Evolutionary conservation across 1,140 invertebrate genomes (phyloP).

Genomic region (Drosophila yakuba): DNA sequence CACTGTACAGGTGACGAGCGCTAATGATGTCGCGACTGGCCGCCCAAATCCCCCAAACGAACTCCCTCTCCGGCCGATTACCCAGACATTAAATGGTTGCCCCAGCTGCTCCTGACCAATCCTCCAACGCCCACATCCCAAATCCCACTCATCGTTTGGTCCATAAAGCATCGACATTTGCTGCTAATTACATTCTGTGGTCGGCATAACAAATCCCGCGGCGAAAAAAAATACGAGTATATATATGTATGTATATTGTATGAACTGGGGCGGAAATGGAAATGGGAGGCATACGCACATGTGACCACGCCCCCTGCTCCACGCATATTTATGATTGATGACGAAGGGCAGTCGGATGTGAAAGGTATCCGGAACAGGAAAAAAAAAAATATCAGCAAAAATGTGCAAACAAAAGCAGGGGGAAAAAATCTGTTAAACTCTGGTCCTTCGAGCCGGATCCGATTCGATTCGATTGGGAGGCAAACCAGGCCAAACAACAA

Average conservation of each 20-base stretch:
- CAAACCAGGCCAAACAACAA: conserved; percentile 29
- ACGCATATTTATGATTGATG: conserved; percentile 75
- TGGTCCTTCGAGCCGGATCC: conserved; percentile 6
- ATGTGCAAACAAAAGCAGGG: conserved; percentile 16
- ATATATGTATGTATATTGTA: neutral
- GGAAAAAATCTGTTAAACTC: conserved; percentile 40
- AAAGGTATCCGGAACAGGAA: conserved; percentile 5
- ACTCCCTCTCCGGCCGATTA: neutral
- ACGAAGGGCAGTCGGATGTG: conserved; percentile 19
- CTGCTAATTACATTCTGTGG: conserved; percentile 82
- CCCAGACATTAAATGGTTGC: conserved; percentile 4
- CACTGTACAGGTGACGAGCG: conserved; percentile 29
- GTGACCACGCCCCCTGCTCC: conserved; percentile 30
- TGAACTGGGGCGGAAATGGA: conserved; percentile 18
- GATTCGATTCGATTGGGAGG: neutral
- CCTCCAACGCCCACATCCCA: neutral
- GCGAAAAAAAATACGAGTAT: conserved; percentile 8
- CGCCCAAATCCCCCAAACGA: conserved; percentile 11
- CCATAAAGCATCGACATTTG: conserved; percentile 67
- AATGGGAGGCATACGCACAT: conserved; percentile 55
- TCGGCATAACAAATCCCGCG: conserved; percentile 75
- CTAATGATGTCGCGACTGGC: conserved; percentile 32
- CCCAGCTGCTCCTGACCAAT: conserved; percentile 26
- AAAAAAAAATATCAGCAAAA: conserved; percentile 15
- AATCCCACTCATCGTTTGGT: conserved; percentile 18